A percentile compares a stretch with the other conserved stretches of the same genome.
Conservation (phyloP, 2,888 invertebrate genomes). For the Eueremaeus valkanovi region DNA sequence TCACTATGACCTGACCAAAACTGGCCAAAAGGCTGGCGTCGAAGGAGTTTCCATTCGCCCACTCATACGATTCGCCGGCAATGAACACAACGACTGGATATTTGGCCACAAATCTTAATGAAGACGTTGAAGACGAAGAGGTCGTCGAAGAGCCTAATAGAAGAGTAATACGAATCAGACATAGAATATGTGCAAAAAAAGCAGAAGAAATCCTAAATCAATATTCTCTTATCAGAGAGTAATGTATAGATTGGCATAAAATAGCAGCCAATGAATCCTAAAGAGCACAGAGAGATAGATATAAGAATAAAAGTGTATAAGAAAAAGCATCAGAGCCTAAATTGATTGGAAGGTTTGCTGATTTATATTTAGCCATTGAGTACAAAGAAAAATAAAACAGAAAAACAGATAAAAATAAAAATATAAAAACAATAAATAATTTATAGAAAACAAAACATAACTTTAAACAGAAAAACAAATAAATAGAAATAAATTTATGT, state of each 20-base stretch:
- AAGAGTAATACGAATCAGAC: background rate
- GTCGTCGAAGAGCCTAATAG: background rate
- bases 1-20: conserved; percentile 69
- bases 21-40: conserved; percentile 91
- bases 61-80: conserved; percentile 92
- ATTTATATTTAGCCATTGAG: too few species aligned
- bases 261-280: background rate
- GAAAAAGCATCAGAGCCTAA: conserved; percentile 17
- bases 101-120: conserved; percentile 23
- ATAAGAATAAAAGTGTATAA: background rate
- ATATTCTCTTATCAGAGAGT: conserved; percentile 2
- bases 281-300: background rate
- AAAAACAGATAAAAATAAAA: too few species aligned
- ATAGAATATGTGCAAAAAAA: background rate
- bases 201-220: background rate
- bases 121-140: background rate
- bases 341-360: background rate
- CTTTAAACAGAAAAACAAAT: background rate
- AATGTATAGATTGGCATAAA: conserved; percentile 11
- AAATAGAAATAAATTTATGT: too few species aligned
- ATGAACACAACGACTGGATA: conserved; percentile 80
- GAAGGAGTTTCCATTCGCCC: conserved; percentile 95
- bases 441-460: background rate
- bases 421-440: background rate
- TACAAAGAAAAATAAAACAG: too few species aligned